Percentiles rank a stretch among this genome's conserved stretches.
Conservation (phyloP, 2,797 vertebrate species). For the Diglossa cyanea region DNA sequence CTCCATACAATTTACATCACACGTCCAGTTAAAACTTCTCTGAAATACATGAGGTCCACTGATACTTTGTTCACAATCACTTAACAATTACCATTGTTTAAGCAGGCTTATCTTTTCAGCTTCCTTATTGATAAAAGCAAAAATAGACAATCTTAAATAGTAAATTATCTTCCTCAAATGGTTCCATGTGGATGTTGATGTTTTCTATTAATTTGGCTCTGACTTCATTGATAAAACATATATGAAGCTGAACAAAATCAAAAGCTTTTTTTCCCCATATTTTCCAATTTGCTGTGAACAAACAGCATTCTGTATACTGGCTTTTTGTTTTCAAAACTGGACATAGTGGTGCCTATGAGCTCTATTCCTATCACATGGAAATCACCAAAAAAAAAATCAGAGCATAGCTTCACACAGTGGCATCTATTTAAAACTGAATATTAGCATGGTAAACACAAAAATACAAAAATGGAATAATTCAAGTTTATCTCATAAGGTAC, state of each 20-base stretch:
- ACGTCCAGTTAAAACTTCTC: constrained; percentile 58
- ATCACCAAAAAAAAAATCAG: neutral
- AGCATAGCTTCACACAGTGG: constrained; percentile 9
- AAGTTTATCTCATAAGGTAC: constrained; percentile 45
- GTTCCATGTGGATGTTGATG: neutral
- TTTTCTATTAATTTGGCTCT: constrained; percentile 3
- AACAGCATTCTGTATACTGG: neutral
- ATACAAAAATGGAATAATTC: constrained; percentile 35
- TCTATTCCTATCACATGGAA: constrained; percentile 15
- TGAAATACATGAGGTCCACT: constrained; percentile 49
- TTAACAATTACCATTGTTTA: constrained; percentile 45
- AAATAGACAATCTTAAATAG: constrained; percentile 46
- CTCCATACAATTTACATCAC: constrained; percentile 63
- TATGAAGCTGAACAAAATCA: constrained; percentile 31
- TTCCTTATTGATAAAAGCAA: constrained; percentile 44
- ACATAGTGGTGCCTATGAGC: constrained; percentile 18
- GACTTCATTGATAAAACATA: neutral
- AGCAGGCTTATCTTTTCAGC: constrained; percentile 41
- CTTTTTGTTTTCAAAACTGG: constrained; percentile 39
- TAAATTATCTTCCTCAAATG: constrained; percentile 11
- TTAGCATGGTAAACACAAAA: constrained; percentile 22
- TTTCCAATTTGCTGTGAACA: constrained; percentile 27
- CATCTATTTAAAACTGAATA: constrained; percentile 10
- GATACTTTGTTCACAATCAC: constrained; percentile 60
- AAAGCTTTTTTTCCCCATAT: neutral